Conservation (phyloP, 2,113 vertebrate genomes). For the Corythaixoides concolor region DNA sequence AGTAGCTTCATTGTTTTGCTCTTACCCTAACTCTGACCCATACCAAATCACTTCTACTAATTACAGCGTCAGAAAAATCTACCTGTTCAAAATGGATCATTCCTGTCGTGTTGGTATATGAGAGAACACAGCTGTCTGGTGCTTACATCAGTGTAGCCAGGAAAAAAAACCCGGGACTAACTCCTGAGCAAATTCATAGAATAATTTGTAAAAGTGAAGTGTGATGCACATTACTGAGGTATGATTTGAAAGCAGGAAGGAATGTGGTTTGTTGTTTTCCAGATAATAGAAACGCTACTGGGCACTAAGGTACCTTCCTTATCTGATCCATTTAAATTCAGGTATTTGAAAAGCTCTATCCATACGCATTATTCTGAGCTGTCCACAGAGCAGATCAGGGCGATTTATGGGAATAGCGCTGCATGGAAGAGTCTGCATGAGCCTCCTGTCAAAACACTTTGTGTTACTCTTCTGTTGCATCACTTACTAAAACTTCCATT, state of each 20-base stretch:
- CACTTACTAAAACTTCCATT: conserved; percentile 58
- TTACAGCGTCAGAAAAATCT: neutral
- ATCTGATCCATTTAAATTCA: conserved; percentile 55
- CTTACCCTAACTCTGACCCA: neutral
- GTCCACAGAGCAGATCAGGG: conserved; percentile 45
- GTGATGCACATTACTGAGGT: neutral
- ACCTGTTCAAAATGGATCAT: neutral
- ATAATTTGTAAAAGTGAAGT: conserved; percentile 3
- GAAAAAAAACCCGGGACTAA: neutral
- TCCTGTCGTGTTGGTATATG: neutral
- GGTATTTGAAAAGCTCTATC: conserved; percentile 27
- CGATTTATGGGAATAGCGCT: conserved; percentile 13
- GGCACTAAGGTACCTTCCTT: conserved; percentile 53
- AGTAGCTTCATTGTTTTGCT: neutral
- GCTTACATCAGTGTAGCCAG: conserved; percentile 49
- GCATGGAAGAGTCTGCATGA: conserved; percentile 80
- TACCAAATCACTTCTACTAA: neutral
- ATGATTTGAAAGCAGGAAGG: conserved; percentile 43
- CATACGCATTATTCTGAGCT: conserved; percentile 23
- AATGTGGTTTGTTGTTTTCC: conserved; percentile 58
- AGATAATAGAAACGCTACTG: conserved; percentile 50
- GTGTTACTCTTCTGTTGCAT: conserved; percentile 49
- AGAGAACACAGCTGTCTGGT: neutral
- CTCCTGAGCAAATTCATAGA: conserved; percentile 10
- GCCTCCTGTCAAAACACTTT: conserved; percentile 61